A percentile compares a stretch with the other conserved stretches of the same genome.
phyloP scores from a whole-genome alignment of 1,140 invertebrate species.

The Heliconius eleuchia region DNA sequence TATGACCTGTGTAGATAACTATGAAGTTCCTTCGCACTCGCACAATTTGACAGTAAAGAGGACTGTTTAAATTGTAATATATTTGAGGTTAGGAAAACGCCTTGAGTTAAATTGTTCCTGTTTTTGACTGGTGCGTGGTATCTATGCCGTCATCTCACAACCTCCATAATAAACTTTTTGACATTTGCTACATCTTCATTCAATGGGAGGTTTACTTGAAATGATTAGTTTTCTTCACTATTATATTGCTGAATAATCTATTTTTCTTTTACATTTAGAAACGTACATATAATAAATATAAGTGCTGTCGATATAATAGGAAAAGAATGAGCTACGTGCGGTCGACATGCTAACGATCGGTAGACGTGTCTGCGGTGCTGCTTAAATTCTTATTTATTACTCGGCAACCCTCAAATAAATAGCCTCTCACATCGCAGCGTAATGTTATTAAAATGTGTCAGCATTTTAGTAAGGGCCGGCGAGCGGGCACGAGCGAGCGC shows the following conservation, averaged over 20 bases:
- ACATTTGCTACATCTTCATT: not conserved
- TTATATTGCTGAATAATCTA: not conserved
- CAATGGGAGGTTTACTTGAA: not conserved
- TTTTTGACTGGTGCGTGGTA: slow-evolving; percentile 55
- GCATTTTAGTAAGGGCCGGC: slow-evolving; percentile 66
- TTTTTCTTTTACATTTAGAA: slow-evolving; percentile 17
- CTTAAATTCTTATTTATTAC: slow-evolving; percentile 78
- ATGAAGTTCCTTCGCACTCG: slow-evolving; percentile 47
- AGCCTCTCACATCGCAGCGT: slow-evolving; percentile 73
- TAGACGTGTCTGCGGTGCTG: slow-evolving; percentile 66
- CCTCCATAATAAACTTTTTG: not conserved
- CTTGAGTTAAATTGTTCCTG: slow-evolving; percentile 50
- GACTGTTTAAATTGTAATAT: slow-evolving; percentile 70
- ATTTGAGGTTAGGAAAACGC: slow-evolving; percentile 62
- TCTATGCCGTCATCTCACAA: slow-evolving; percentile 34
- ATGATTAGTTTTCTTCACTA: not conserved
- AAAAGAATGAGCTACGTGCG: slow-evolving; percentile 66
- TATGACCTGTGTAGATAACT: slow-evolving; percentile 62
- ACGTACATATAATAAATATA: slow-evolving; percentile 47
- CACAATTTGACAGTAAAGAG: slow-evolving; percentile 56
- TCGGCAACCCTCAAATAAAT: slow-evolving; percentile 73
- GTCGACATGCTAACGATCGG: slow-evolving; percentile 68
- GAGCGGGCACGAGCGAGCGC: slow-evolving; percentile 50
- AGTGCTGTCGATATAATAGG: slow-evolving; percentile 56
- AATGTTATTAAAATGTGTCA: slow-evolving; percentile 81